Evolutionary conservation across 2,888 invertebrate genomes (phyloP).

Genomic region (Pyrocoelia pectoralis): DNA sequence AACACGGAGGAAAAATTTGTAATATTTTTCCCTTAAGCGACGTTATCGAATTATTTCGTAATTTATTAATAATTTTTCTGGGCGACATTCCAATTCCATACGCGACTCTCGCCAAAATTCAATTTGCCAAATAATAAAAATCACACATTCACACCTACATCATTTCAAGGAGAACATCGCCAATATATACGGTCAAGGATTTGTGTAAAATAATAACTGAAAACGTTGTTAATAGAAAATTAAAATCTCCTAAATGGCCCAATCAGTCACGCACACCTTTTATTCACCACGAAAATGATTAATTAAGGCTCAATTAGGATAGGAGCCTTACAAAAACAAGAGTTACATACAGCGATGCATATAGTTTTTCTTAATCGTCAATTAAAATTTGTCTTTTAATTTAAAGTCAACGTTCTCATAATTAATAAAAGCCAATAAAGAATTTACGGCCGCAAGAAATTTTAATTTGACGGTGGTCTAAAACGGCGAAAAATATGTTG

Average conservation of each 20-base stretch:
- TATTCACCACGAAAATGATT: no score
- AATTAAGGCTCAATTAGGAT: no score
- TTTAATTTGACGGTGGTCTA: not conserved
- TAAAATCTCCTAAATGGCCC: not conserved
- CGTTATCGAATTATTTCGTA: not conserved
- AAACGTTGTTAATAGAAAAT: not conserved
- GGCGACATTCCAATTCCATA: not conserved
- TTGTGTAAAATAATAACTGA: not conserved
- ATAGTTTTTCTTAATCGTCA: not conserved
- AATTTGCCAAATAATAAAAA: not conserved
- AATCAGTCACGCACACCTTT: not conserved
- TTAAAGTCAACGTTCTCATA: constrained; percentile 10
- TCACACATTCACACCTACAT: not conserved
- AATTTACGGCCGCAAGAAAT: not conserved
- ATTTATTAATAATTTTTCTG: not conserved
- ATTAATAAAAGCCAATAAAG: constrained; percentile 7
- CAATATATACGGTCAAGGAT: constrained; percentile 7
- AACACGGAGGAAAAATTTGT: constrained; percentile 11
- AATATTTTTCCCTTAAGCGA: constrained; percentile 2
- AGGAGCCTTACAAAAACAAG: no score
- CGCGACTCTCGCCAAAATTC: no score
- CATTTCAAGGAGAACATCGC: not conserved
- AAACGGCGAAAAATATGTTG: constrained; percentile 3
- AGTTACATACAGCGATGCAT: no score
- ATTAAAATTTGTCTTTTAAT: constrained; percentile 13